These are phyloP conservation scores for Myopa testacea DNA, from an alignment of 2,888 invertebrate genomes.

Conservation along the genomic window DNA sequence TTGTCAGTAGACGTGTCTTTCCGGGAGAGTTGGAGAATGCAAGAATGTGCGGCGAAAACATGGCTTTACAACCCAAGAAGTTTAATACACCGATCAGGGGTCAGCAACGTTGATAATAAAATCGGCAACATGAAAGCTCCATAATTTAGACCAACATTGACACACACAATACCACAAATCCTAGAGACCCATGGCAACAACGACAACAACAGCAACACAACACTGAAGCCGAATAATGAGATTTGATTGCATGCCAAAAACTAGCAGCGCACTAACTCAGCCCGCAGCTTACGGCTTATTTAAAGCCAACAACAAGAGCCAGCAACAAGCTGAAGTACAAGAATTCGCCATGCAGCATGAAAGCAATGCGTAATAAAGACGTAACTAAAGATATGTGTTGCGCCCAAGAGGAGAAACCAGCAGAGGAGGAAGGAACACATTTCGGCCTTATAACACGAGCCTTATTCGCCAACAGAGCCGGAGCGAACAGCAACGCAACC, in stretches of 20 bases:
- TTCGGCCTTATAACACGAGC: conserved; percentile 16
- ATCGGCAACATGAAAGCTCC: conserved; percentile 35
- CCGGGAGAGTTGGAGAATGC: no score
- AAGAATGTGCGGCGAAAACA: background rate
- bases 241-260: conserved; percentile 41
- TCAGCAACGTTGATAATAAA: conserved; percentile 12
- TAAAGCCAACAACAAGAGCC: conserved; percentile 18
- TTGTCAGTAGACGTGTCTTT: no score
- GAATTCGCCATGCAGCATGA: conserved; percentile 1
- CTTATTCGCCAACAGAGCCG: background rate
- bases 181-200: background rate
- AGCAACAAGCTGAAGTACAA: background rate
- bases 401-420: conserved; percentile 28
- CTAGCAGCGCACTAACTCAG: conserved; percentile 38
- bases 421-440: conserved; percentile 19
- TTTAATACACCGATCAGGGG: background rate
- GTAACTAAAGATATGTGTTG: conserved; percentile 34
- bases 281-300: conserved; percentile 36
- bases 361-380: conserved; percentile 40
- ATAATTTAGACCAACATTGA: conserved; percentile 20
- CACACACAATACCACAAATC: conserved; percentile 5
- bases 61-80: conserved; percentile 5
- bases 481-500: conserved; percentile 2
- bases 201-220: conserved; percentile 11
- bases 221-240: conserved; percentile 32